Conservation (phyloP, 2,797 vertebrate species). For the Crocodylus rhombifer region DNA sequence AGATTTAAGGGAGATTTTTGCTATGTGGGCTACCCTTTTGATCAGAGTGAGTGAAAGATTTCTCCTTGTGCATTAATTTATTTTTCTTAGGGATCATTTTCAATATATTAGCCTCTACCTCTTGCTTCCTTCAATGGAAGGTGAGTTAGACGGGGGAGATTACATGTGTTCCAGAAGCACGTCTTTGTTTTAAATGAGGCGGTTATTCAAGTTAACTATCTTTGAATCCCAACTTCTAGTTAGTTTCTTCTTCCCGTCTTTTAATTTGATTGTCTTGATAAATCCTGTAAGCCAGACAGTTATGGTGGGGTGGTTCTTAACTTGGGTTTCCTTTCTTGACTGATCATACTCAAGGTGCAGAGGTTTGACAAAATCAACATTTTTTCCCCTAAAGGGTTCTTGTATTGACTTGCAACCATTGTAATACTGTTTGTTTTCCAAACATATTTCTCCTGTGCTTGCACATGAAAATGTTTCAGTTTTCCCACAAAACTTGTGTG, state of each 20-base stretch:
- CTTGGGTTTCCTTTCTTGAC: not conserved
- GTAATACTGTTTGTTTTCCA: not conserved
- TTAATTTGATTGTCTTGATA: not conserved
- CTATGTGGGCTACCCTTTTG: not conserved
- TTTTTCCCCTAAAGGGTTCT: not conserved
- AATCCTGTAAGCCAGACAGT: not conserved
- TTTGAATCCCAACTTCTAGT: not conserved
- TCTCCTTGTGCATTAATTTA: fast-evolving
- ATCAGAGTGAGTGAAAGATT: not conserved
- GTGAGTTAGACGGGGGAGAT: not conserved
- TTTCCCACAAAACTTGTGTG: not conserved
- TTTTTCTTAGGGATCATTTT: not conserved
- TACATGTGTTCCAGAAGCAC: not conserved
- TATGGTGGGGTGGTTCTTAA: not conserved
- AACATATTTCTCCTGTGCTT: not conserved
- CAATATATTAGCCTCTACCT: not conserved
- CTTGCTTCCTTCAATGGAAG: too few species aligned
- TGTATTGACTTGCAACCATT: not conserved
- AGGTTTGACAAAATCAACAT: not conserved
- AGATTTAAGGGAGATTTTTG: not conserved
- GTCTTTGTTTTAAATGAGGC: not conserved
- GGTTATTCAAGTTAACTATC: conserved; percentile 11
- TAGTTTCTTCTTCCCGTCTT: conserved; percentile 20
- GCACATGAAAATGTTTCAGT: not conserved
- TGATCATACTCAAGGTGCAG: not conserved